Percentiles rank a stretch among this genome's conserved stretches.
Conservation (phyloP, 2,797 vertebrate genomes). For the Synaphobranchus kaupii region DNA sequence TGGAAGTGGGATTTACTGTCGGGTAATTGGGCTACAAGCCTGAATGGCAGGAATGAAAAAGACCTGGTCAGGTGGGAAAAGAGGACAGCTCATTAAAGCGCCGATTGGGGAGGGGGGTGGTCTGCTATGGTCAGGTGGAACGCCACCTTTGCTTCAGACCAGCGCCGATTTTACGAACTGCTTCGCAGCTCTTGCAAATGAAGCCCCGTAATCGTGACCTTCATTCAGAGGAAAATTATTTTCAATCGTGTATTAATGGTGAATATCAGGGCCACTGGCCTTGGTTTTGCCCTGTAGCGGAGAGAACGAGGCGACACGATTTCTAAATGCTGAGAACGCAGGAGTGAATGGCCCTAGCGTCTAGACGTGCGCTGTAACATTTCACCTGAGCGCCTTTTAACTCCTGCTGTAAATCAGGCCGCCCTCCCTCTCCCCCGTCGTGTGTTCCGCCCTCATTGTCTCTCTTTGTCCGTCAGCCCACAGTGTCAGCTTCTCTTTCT, state of each 20-base stretch:
- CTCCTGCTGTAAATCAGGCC: not conserved
- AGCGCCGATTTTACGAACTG: not conserved
- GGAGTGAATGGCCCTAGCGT: slow-evolving; percentile 33
- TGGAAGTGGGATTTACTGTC: not conserved
- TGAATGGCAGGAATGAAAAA: not conserved
- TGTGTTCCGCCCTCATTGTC: slow-evolving; percentile 15
- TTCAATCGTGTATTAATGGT: slow-evolving; percentile 17
- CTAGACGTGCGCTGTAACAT: slow-evolving; percentile 48
- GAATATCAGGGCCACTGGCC: slow-evolving; percentile 26
- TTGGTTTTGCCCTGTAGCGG: slow-evolving; percentile 5
- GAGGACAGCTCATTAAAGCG: not conserved
- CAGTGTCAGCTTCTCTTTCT: slow-evolving; percentile 19
- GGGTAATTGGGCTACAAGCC: not conserved
- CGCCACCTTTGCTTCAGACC: not conserved
- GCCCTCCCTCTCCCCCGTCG: not conserved
- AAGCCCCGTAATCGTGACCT: not conserved
- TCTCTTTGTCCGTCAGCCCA: slow-evolving; percentile 28
- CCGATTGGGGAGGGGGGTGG: not conserved
- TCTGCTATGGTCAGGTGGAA: not conserved
- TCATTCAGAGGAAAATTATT: not conserved
- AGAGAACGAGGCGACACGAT: not conserved
- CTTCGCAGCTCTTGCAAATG: not conserved
- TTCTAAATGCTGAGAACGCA: slow-evolving; percentile 41
- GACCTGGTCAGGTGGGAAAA: not conserved
- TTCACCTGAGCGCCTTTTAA: slow-evolving; percentile 41